Base-by-base conservation (phyloP, 2,797 vertebrate species). In the Manis pentadactyla region DNA sequence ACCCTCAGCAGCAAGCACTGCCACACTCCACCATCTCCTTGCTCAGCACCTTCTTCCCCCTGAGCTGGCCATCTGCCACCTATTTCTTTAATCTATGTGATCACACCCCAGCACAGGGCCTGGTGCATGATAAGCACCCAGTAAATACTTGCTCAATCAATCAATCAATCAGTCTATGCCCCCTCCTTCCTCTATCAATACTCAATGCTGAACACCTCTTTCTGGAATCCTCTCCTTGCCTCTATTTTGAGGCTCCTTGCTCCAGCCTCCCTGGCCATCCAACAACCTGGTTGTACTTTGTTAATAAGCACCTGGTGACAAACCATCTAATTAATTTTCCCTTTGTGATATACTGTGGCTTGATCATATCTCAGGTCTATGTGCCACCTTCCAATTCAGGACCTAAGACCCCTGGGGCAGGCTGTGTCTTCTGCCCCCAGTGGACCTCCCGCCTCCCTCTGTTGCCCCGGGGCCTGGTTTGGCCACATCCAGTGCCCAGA, bases 371-470 rank as follows among this genome's bases (percentile, higher is more conserved):
- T 34, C 11, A 34, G 21, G 37, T 0, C 1, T 51, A 4, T 0
- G 14, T 4, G 0, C 31, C 1, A 0, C n/a, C 90, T 81, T 92
- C 61, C 25, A 7, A 2, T 4, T 18, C 5, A 13, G 55, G 39
- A 59, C 9, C 1, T 1, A 25, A 25, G 9, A 12, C n/a, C 46
- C 49, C 74, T 51, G 1, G 34, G 46, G 55, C 51, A 23, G 31
- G n/a, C 57, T 37, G n/a, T 64, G 57, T 14, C 71, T 71, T 57
- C 51, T 69, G 9, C 12, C 46, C 61, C n/a, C 27, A 4, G 7
- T 0, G 7, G 12, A 10, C 13, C 39, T 3, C 13, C 34, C 17
- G 1, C 49, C 8, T 2, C 21, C 25, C 18, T 25, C 27, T 5
- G 59, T 7, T n/a, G 9, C 53, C 34, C 27, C 39, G 0, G 37